Base-by-base conservation (phyloP, 2,113 vertebrate genomes). In the Eulacestoma nigropectus region DNA sequence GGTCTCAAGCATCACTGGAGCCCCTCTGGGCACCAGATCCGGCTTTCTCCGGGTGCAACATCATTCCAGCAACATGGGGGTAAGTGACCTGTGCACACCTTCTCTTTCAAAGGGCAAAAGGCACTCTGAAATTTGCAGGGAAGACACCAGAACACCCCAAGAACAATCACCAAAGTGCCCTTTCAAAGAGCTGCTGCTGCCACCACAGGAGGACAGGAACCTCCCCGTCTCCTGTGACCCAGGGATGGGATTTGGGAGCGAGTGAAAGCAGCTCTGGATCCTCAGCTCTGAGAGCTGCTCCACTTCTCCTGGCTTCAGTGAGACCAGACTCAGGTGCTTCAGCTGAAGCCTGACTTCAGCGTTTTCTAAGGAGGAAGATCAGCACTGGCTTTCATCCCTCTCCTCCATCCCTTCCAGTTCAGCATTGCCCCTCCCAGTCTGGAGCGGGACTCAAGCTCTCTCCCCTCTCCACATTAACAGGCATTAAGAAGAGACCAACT, bases 71-170 rank as follows among this genome's bases (percentile, higher is more conserved):
- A n/a, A 10, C 11, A 2, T 6, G 37, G 16, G 26, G 16, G 9
- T 10, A 20, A 41, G 26, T 0, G 17, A 63, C 21, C 23, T 1
- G 0, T 4, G 0, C 13, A 26, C 13, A 21, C 1, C 10, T 18
- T 8, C 39, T 50, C 2, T 16, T 57, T n/a, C 41, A 10, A 49
- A 20, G 25, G 14, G 42, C 10, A 15, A 37, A 65, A 73, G 63
- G 6, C 32, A 7, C 37, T 9, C 39, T 68, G 69, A 22, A 12
- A 6, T 27, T 11, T 57, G 33, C 33, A 60, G 68, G 39, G 42
- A 46, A 41, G 27, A n/a, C 47, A 49, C 33, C 72, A 73, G 63
- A 67, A 41, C 30, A 33, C 27, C 16, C 44, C 33, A 27, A 17
- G 16, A 27, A 16, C 13, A 1, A 35, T 26, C 63, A 46, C 18